A percentile compares a stretch with the other conserved stretches of the same genome.
Evolutionary conservation across 2,113 vertebrate species (phyloP).

Genomic region (Pedetes capensis): DNA sequence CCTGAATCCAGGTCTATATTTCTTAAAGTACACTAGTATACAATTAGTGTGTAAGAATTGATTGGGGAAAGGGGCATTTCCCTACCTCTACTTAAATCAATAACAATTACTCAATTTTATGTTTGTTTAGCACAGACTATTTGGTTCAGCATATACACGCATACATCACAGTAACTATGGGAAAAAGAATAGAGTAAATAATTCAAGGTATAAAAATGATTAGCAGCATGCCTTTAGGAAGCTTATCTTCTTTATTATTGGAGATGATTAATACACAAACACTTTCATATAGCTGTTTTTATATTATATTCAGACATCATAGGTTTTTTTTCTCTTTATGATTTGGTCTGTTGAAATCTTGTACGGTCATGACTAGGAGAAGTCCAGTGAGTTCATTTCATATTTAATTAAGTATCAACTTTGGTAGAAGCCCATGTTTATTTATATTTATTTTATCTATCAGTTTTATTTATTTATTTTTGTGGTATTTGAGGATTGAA

Average conservation of each 20-base stretch:
- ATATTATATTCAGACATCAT: background rate
- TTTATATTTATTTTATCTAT: no score
- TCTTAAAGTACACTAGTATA: background rate
- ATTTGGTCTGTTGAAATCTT: background rate
- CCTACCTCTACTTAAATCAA: background rate
- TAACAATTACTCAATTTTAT: background rate
- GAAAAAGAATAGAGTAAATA: background rate
- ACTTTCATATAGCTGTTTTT: background rate
- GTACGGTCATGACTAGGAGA: background rate
- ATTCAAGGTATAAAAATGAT: background rate
- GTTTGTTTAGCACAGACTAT: background rate
- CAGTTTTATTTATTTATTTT: no score
- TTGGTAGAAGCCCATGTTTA: background rate
- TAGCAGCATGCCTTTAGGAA: background rate
- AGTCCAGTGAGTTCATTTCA: background rate
- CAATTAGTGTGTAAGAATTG: background rate
- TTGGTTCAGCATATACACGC: background rate
- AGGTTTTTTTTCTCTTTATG: background rate
- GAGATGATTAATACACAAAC: background rate
- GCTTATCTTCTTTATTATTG: background rate
- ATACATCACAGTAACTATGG: background rate
- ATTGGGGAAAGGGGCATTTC: background rate
- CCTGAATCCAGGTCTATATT: no score
- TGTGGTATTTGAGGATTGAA: no score
- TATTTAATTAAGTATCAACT: background rate